phyloP scores from a whole-genome alignment of 2,888 invertebrate species.

The Netelia inedita region DNA sequence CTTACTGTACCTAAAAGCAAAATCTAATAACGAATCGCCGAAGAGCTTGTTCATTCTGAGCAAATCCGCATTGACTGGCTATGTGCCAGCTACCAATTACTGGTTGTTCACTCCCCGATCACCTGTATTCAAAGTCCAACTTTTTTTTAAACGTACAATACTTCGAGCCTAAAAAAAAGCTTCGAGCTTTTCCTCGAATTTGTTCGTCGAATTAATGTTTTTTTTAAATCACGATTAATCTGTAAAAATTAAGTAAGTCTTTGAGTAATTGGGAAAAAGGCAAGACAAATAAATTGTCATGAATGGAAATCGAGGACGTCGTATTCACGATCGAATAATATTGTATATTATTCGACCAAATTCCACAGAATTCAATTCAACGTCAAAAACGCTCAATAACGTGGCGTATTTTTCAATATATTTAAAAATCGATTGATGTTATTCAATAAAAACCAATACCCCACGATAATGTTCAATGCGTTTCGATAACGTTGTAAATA shows the following conservation, averaged over 20 bases:
- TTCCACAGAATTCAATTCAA: no score
- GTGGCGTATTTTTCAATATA: not conserved
- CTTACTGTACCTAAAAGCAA: slow-evolving; percentile 66
- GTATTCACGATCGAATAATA: no score
- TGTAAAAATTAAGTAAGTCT: no score
- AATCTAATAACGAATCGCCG: slow-evolving; percentile 72
- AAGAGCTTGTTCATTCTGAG: slow-evolving; percentile 63
- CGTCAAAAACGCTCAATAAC: no score
- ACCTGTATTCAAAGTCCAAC: slow-evolving; percentile 52
- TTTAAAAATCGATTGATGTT: not conserved
- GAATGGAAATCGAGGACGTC: no score
- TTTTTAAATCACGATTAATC: not conserved
- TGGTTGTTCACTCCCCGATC: slow-evolving; percentile 58
- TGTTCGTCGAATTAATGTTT: not conserved
- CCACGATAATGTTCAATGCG: not conserved
- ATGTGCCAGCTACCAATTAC: slow-evolving; percentile 69
- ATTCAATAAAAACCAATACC: not conserved
- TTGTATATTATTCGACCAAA: no score
- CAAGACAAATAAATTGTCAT: no score
- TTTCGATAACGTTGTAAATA: slow-evolving; percentile 1
- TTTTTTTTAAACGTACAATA: not conserved
- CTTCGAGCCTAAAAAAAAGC: not conserved
- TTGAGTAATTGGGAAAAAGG: no score
- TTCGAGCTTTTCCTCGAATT: not conserved
- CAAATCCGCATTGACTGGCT: slow-evolving; percentile 68